phyloP scores from a whole-genome alignment of 2,113 vertebrate genomes.

The Callospermophilus lateralis region DNA sequence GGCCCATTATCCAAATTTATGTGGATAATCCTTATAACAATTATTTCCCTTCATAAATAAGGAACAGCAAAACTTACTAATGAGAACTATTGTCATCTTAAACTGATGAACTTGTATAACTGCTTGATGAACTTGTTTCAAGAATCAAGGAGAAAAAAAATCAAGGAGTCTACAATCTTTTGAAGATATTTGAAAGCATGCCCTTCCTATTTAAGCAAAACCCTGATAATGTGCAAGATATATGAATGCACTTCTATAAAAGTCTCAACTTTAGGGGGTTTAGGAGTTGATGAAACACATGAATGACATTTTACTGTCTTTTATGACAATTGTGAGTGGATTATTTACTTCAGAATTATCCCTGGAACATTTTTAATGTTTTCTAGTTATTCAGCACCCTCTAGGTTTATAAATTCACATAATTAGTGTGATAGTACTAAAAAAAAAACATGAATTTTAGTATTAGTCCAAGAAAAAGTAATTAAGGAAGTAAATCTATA shows the following conservation, averaged over 20 bases:
- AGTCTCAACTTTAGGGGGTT: neutral
- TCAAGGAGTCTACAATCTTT: neutral
- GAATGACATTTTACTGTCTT: neutral
- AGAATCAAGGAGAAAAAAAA: constrained; percentile 44
- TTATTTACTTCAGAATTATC: constrained; percentile 56
- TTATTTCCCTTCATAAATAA: constrained; percentile 40
- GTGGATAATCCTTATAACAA: neutral
- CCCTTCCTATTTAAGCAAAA: neutral
- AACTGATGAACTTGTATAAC: neutral
- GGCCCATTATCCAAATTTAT: neutral
- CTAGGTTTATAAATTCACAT: constrained; percentile 46
- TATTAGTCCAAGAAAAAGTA: constrained; percentile 66
- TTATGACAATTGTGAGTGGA: constrained; percentile 42
- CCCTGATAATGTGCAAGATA: neutral
- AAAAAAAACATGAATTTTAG: constrained; percentile 58
- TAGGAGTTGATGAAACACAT: neutral
- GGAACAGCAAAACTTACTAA: neutral
- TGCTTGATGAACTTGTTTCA: neutral
- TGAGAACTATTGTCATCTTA: neutral
- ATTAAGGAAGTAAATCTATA: constrained; percentile 73
- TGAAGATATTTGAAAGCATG: constrained; percentile 35
- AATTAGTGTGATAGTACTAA: constrained; percentile 51
- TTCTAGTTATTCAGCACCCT: constrained; percentile 56
- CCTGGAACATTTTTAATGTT: constrained; percentile 57
- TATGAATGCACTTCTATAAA: neutral